phyloP scores from a whole-genome alignment of 2,113 vertebrate genomes.

The Seriola aureovittata region DNA sequence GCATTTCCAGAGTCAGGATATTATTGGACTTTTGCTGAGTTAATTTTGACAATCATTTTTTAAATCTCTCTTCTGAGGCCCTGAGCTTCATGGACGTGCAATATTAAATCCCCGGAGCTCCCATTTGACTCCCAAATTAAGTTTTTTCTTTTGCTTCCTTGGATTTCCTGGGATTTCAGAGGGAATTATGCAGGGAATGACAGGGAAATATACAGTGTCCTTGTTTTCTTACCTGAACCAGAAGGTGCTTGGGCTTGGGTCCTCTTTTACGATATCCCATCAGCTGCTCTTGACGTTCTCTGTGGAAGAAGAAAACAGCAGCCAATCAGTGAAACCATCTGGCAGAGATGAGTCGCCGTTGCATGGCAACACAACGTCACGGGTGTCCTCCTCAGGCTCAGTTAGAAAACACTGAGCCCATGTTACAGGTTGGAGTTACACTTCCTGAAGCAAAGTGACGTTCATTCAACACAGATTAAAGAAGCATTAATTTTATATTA shows the following conservation, averaged over 20 bases:
- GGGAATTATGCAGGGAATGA: neutral
- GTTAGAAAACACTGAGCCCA: conserved; percentile 26
- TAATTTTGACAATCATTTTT: neutral
- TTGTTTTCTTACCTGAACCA: conserved; percentile 82
- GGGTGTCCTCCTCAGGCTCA: conserved; percentile 56
- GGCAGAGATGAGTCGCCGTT: conserved; percentile 54
- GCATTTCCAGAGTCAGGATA: neutral
- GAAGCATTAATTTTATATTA: neutral
- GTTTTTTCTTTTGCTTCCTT: neutral
- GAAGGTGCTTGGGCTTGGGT: conserved; percentile 94
- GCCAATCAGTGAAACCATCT: conserved; percentile 56
- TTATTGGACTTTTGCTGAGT: neutral
- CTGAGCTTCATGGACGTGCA: neutral
- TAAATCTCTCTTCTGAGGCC: neutral
- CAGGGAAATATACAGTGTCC: neutral
- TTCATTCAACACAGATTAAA: neutral
- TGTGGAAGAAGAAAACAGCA: conserved; percentile 73
- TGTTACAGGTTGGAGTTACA: conserved; percentile 37
- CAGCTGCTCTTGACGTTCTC: conserved; percentile 96
- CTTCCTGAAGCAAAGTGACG: conserved; percentile 15
- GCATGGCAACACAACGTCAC: conserved; percentile 70
- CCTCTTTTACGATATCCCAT: conserved; percentile 97
- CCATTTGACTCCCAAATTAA: neutral
- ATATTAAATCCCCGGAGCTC: neutral
- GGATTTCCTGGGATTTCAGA: neutral